Evolutionary conservation across 2,888 invertebrate genomes (phyloP), one percentile per base, ranked within the genome.

Genomic region (Pristionchus entomophagus): DNA sequence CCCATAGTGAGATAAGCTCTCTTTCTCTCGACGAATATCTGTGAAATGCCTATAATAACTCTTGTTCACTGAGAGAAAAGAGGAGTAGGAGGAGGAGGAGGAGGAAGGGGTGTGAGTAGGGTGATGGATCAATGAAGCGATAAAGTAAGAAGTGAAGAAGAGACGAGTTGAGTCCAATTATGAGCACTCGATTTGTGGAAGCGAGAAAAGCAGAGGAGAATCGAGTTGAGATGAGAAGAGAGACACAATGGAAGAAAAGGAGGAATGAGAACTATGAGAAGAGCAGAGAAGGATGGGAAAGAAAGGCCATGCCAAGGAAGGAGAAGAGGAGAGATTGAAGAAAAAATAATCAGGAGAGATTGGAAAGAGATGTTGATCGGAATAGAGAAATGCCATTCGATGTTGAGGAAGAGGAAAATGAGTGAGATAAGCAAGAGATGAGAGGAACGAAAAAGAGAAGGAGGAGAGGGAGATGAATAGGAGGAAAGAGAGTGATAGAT

Each of bases 131-230:
- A 65, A 65, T 65, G 65, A 65, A 65, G 65, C 65, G 65, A 65
- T 65, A 65, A 65, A 19, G 29, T 65, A 22, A 35, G 65, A 65
- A 65, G 32, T 65, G 65, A 65, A 65, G 35, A 65, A 22, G 35
- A 65, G 35, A 65, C 35, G 35, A 65, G 32, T 65, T 3, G 65
- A 65, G 65, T 65, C 65, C 65, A 65, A 65, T 65, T 65, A 65
- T 65, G 65, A 35, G 65, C n/a, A n/a, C n/a, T 35, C 65, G 65
- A 65, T 65, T 65, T 65, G 65, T 65, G 65, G 65, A 59, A 32
- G 62, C 32, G 65, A 65, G 35, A 65, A 35, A 65, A 65, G 29
- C 10, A 59, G 65, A 65, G 35, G 19, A 65, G 62, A 62, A 29
- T 35, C 65, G 35, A 65, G 65, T 65, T 65, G 65, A 65, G 35